These are phyloP conservation scores for Schizopygopsis malacanthus DNA, from an alignment of 2,797 vertebrate genomes.

Conservation along the genomic window DNA sequence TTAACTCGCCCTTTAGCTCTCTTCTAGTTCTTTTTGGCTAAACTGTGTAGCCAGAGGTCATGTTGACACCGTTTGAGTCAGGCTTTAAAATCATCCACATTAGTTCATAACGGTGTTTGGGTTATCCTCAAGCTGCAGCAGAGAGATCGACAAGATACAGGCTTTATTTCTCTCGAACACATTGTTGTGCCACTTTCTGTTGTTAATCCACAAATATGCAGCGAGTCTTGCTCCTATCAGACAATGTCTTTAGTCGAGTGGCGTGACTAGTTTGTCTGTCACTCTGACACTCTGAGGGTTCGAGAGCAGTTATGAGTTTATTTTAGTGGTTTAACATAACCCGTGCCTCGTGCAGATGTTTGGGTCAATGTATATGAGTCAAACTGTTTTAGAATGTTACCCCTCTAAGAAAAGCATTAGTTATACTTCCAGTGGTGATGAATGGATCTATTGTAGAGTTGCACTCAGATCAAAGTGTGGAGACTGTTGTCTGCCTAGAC, in stretches of 20 bases:
- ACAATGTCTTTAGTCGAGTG: neutral
- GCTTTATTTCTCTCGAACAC: constrained; percentile 1
- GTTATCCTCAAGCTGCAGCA: constrained; percentile 4
- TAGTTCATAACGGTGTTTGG: neutral
- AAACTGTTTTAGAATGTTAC: neutral
- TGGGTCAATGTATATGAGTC: neutral
- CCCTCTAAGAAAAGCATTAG: neutral
- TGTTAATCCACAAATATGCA: constrained; percentile 27
- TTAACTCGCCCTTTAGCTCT: neutral
- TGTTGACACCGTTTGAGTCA: neutral
- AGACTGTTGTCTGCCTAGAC: neutral
- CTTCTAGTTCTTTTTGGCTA: neutral
- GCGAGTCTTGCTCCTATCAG: constrained; percentile 9
- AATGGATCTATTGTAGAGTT: neutral
- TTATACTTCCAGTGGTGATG: neutral
- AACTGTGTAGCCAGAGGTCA: constrained; percentile 6
- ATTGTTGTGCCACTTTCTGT: neutral
- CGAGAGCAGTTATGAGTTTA: neutral
- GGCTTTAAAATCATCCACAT: neutral
- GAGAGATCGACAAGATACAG: neutral
- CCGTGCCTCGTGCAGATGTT: neutral
- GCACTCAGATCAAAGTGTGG: neutral
- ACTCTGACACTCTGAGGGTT: neutral
- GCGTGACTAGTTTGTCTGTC: neutral
- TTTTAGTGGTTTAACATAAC: neutral